Evolutionary conservation across 2,797 vertebrate species (phyloP).

Genomic region (Alcedo quadribrachys): DNA sequence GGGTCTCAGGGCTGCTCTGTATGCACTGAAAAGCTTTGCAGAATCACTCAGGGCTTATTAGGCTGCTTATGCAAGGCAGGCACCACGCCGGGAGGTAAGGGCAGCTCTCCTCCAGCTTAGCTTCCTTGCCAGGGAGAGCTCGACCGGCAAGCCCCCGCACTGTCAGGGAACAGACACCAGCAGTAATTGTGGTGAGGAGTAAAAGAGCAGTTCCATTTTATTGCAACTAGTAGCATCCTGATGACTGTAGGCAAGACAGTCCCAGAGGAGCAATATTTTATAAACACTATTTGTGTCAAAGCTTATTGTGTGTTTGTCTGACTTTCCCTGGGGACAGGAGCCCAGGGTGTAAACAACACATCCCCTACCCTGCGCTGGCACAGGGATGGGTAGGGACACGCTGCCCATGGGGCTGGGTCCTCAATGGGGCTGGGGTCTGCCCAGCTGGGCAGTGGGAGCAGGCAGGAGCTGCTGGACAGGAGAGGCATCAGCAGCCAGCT

Average conservation of each 20-base stretch:
- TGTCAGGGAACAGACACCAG: neutral
- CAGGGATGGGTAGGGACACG: neutral
- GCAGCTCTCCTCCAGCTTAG: neutral
- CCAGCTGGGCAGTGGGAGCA: fast-evolving
- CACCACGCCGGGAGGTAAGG: fast-evolving
- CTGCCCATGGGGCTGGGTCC: neutral
- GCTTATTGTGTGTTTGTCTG: constrained; percentile 21
- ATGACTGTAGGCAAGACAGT: neutral
- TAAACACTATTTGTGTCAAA: constrained; percentile 34
- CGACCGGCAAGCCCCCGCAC: neutral
- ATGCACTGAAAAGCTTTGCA: neutral
- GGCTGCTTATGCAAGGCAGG: neutral
- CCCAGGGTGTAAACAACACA: neutral
- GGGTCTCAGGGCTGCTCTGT: neutral
- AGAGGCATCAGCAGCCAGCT: neutral
- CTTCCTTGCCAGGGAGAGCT: neutral
- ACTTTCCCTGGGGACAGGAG: neutral
- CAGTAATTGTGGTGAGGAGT: neutral
- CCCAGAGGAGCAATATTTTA: constrained; percentile 40
- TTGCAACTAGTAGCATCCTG: constrained; percentile 11
- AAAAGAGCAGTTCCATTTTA: neutral
- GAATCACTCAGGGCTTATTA: fast-evolving
- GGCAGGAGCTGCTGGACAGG: neutral
- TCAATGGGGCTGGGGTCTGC: neutral
- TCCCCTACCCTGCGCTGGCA: neutral